phyloP scores from a whole-genome alignment of 2,797 vertebrate species.

The Astyanax mexicanus region DNA sequence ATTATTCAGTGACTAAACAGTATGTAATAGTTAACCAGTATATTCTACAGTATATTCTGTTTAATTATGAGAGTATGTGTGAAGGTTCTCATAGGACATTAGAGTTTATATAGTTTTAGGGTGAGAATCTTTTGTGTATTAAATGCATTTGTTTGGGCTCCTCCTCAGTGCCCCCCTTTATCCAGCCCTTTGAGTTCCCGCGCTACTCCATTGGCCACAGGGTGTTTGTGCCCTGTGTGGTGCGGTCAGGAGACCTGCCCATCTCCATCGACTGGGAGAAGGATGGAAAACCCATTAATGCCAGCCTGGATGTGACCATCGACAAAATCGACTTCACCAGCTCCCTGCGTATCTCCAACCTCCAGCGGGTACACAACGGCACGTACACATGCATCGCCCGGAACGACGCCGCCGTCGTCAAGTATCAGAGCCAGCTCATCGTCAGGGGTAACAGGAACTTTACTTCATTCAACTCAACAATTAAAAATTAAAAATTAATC shows the following conservation, averaged over 20 bases:
- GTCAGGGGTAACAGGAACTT: slow-evolving; percentile 86
- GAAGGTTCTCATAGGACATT: too few species aligned
- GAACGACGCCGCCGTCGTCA: slow-evolving; percentile 93
- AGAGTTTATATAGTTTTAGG: too few species aligned
- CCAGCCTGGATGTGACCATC: slow-evolving; percentile 94
- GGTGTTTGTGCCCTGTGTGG: slow-evolving; percentile 96
- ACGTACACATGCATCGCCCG: slow-evolving; percentile 97
- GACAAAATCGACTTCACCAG: slow-evolving; percentile 99
- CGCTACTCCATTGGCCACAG: slow-evolving; percentile 96
- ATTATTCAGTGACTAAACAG: too few species aligned
- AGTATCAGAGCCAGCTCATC: slow-evolving; percentile 95
- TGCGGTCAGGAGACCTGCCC: slow-evolving; percentile 95
- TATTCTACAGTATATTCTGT: too few species aligned
- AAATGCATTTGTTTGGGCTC: slow-evolving; percentile 14
- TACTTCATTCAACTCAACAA: not conserved
- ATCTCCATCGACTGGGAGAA: slow-evolving; percentile 99
- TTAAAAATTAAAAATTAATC: too few species aligned
- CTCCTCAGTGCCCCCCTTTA: slow-evolving; percentile 91
- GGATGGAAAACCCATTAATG: slow-evolving; percentile 91
- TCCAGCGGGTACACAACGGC: slow-evolving; percentile 95
- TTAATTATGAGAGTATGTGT: too few species aligned
- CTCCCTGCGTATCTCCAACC: slow-evolving; percentile 95
- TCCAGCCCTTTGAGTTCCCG: slow-evolving; percentile 97
- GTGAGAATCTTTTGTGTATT: too few species aligned
- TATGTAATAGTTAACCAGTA: too few species aligned